These are phyloP conservation scores for Triplophysa yarkandensis DNA, from an alignment of 2,797 vertebrate species.

Conservation along the genomic window DNA sequence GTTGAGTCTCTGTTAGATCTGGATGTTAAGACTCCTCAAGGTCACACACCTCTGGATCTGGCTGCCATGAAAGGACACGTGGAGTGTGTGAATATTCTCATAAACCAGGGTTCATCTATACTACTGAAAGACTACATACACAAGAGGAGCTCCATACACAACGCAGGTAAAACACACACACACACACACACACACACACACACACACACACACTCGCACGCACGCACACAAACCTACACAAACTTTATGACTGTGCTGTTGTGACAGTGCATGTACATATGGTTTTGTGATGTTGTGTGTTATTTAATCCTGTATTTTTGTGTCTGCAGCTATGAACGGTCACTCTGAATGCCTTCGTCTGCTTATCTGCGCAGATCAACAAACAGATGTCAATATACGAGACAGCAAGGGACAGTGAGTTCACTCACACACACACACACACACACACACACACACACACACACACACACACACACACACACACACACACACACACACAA, in stretches of 20 bases:
- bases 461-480: slow-evolving; percentile 16
- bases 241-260: background rate
- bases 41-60: slow-evolving; percentile 92
- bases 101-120: slow-evolving; percentile 97
- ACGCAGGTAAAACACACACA: slow-evolving; percentile 80
- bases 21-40: slow-evolving; percentile 91
- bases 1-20: slow-evolving; percentile 95
- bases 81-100: slow-evolving; percentile 96
- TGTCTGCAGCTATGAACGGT: slow-evolving; percentile 85
- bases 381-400: slow-evolving; percentile 86
- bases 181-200: background rate
- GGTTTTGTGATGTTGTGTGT: background rate
- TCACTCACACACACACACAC: slow-evolving; percentile 1
- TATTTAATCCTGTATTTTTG: background rate
- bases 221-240: background rate
- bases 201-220: slow-evolving; percentile 7
- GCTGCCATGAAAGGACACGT: slow-evolving; percentile 95
- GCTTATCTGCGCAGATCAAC: slow-evolving; percentile 86
- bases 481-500: slow-evolving; percentile 12
- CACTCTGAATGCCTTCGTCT: slow-evolving; percentile 92
- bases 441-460: slow-evolving; percentile 5
- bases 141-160: slow-evolving; percentile 95
- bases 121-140: slow-evolving; percentile 93
- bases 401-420: slow-evolving; percentile 94
- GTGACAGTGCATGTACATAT: background rate